Evolutionary conservation across 2,113 vertebrate species (phyloP).

Genomic region (Xiphias gladius): DNA sequence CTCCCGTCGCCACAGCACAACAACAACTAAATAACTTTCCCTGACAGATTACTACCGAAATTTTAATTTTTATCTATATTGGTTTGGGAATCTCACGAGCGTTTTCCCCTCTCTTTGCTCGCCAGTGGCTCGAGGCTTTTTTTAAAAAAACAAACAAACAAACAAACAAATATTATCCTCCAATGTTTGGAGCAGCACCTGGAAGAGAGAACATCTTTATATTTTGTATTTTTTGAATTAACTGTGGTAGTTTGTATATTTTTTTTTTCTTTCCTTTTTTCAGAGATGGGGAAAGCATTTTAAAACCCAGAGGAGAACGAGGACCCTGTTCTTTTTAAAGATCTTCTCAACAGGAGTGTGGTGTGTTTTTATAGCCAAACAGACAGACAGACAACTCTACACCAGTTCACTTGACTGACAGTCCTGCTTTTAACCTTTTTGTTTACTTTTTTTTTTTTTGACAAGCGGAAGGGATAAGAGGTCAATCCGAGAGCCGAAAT

Average conservation of each 20-base stretch:
- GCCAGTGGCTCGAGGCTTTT: constrained; percentile 12
- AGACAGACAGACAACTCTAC: constrained; percentile 43
- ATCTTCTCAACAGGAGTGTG: constrained; percentile 32
- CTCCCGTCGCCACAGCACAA: constrained; percentile 62
- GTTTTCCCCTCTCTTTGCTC: not conserved
- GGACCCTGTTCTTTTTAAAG: constrained; percentile 46
- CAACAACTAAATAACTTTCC: constrained; percentile 5
- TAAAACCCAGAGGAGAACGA: constrained; percentile 41
- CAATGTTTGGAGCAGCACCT: constrained; percentile 79
- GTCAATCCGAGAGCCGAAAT: constrained; percentile 67
- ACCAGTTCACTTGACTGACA: constrained; percentile 53
- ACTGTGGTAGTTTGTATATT: constrained; percentile 50
- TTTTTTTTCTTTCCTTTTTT: constrained; percentile 15
- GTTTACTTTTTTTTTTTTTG: constrained; percentile 60
- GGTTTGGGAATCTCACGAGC: not conserved
- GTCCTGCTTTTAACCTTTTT: constrained; percentile 71
- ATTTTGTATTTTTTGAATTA: constrained; percentile 68
- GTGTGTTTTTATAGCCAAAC: constrained; percentile 60
- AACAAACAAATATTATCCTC: constrained; percentile 64
- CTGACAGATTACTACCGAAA: constrained; percentile 19
- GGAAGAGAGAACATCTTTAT: constrained; percentile 71
- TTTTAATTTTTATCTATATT: not conserved
- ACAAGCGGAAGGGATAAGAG: constrained; percentile 64
- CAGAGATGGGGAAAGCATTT: constrained; percentile 55
- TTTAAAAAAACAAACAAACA: not conserved